Percentiles rank a stretch among this genome's conserved stretches.
These are phyloP conservation scores for Alligator sinensis DNA, from an alignment of 2,113 vertebrate genomes.

Conservation along the genomic window DNA sequence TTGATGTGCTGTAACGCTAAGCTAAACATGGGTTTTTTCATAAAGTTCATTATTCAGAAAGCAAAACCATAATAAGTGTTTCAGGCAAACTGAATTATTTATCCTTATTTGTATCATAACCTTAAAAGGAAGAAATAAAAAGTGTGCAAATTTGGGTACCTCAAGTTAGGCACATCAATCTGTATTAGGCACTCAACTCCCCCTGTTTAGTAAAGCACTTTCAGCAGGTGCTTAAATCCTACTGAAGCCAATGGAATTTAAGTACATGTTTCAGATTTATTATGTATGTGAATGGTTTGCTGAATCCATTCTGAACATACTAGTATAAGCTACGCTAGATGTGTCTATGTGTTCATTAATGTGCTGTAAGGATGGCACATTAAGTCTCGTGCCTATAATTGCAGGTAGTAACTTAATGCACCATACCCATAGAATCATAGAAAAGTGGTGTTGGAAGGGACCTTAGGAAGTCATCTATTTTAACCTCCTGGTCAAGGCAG, in stretches of 20 bases:
- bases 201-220: background rate
- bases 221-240: background rate
- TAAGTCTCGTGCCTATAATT: too few species aligned
- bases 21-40: background rate
- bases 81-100: background rate
- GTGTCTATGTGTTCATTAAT: too few species aligned
- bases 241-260: background rate
- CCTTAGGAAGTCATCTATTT: too few species aligned
- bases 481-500: too few species aligned
- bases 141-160: background rate
- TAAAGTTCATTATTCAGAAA: background rate
- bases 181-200: background rate
- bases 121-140: background rate
- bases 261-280: background rate
- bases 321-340: background rate
- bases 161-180: background rate
- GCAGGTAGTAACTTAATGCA: too few species aligned
- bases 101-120: background rate
- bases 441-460: too few species aligned
- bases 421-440: too few species aligned
- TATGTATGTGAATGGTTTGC: background rate
- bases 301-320: background rate
- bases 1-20: background rate
- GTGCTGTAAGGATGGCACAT: too few species aligned
- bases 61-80: background rate